Evolutionary conservation across 2,797 vertebrate species (phyloP).

Genomic region (Sternotherus odoratus): DNA sequence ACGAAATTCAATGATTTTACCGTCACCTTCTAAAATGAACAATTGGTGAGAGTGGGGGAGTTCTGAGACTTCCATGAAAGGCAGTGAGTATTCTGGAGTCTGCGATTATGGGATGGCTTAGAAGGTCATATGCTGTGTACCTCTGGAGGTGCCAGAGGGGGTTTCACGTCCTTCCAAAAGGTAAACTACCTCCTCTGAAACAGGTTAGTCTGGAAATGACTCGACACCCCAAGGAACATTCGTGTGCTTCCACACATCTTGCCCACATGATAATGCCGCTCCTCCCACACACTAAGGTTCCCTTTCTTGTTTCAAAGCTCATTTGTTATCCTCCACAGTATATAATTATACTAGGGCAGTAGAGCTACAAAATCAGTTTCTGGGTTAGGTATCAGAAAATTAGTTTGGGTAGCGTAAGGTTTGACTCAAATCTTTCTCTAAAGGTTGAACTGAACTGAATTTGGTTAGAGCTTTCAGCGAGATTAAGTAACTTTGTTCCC

Average conservation of each 20-base stretch:
- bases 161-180: conserved; percentile 68
- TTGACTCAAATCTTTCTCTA: background rate
- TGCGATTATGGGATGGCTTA: conserved; percentile 58
- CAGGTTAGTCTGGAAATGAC: conserved; percentile 71
- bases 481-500: background rate
- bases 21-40: conserved; percentile 60
- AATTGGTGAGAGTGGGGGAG: conserved; percentile 31
- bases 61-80: conserved; percentile 38
- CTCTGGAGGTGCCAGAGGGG: conserved; percentile 57
- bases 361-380: background rate
- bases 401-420: background rate
- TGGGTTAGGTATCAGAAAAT: conserved; percentile 1
- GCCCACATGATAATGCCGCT: background rate
- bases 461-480: background rate
- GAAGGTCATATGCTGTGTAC: conserved; percentile 54
- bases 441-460: conserved; percentile 5
- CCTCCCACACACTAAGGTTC: background rate
- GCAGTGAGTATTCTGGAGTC: conserved; percentile 30
- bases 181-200: conserved; percentile 49
- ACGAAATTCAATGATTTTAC: conserved; percentile 54
- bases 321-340: background rate
- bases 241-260: conserved; percentile 29
- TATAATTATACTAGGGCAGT: conserved; percentile 15
- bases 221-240: conserved; percentile 34
- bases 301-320: background rate